Conservation (phyloP, 1,140 invertebrate species). For the Aphelenchoides avenae region DNA sequence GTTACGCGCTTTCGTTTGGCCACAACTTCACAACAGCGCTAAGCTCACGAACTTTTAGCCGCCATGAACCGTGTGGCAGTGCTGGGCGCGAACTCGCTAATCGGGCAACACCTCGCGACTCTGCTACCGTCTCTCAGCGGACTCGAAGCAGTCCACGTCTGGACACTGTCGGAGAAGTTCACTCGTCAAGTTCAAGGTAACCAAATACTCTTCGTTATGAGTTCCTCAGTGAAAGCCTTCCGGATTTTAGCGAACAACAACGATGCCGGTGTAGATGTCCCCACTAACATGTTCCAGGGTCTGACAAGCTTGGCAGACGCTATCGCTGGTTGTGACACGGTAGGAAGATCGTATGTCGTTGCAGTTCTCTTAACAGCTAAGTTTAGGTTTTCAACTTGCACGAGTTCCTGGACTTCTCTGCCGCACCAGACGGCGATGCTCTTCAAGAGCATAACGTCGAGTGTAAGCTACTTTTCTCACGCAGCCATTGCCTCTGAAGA, state of each 20-base stretch:
- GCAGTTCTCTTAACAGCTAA: conserved; percentile 17
- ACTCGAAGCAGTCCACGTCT: neutral
- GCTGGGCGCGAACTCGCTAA: conserved; percentile 30
- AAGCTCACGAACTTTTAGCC: too few species aligned
- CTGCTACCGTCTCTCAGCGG: neutral
- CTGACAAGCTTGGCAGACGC: conserved; percentile 2
- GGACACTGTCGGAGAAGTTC: conserved; percentile 14
- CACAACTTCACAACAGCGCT: too few species aligned
- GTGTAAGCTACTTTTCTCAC: conserved; percentile 23
- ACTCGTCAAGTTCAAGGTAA: conserved; percentile 4
- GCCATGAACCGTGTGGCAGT: conserved; percentile 31
- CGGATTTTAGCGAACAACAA: conserved; percentile 18
- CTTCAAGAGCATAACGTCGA: conserved; percentile 44
- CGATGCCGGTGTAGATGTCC: conserved; percentile 1
- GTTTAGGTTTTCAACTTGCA: conserved; percentile 39
- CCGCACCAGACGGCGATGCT: conserved; percentile 8
- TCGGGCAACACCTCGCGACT: conserved; percentile 32
- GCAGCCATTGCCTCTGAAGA: neutral
- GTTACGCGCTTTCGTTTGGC: too few species aligned
- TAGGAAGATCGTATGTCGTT: neutral
- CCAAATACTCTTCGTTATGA: neutral
- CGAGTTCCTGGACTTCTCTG: conserved; percentile 32
- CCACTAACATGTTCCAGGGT: conserved; percentile 15
- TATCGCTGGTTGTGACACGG: conserved; percentile 18
- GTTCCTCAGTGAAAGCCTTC: neutral